A percentile compares a stretch with the other conserved stretches of the same genome.
These are phyloP conservation scores for Brotula barbata DNA, from an alignment of 2,797 vertebrate genomes.

Conservation along the genomic window DNA sequence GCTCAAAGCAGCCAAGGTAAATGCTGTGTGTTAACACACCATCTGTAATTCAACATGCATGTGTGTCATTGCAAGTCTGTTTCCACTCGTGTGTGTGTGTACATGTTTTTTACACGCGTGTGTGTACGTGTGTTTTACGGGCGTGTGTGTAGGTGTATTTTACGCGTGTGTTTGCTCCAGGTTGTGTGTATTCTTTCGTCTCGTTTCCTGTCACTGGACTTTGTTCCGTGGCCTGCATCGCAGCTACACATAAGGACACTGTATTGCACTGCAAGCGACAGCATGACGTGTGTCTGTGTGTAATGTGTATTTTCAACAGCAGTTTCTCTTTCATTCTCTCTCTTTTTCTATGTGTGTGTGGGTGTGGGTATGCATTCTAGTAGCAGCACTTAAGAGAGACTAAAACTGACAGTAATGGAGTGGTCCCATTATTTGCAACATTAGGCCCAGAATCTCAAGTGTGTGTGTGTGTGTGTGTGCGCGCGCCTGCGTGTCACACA, in stretches of 20 bases:
- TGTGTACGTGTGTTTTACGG: conserved; percentile 1
- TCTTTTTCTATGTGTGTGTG: not conserved
- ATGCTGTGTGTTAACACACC: conserved; percentile 62
- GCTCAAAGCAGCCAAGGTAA: conserved; percentile 80
- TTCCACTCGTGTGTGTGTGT: conserved; percentile 9
- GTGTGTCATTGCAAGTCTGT: conserved; percentile 33
- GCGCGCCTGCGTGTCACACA: not conserved
- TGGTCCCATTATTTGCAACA: conserved; percentile 69
- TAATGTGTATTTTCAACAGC: conserved; percentile 24
- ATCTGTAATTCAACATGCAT: conserved; percentile 58
- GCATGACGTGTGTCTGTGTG: conserved; percentile 1
- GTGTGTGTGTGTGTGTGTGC: conserved; percentile 13
- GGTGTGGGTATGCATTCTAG: conserved; percentile 3
- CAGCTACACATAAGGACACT: conserved; percentile 24
- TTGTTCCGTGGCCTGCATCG: conserved; percentile 43
- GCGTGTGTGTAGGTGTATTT: conserved; percentile 8
- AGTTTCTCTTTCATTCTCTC: not conserved
- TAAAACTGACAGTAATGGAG: conserved; percentile 64
- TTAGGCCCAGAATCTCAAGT: conserved; percentile 56
- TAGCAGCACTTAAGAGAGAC: conserved; percentile 32
- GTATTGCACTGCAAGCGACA: conserved; percentile 27
- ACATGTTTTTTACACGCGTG: conserved; percentile 4
- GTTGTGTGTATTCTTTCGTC: conserved; percentile 23
- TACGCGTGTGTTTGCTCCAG: conserved; percentile 1
- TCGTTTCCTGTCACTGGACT: conserved; percentile 36